Conservation (phyloP, 1,140 invertebrate species). For the Penaeus chinensis region DNA sequence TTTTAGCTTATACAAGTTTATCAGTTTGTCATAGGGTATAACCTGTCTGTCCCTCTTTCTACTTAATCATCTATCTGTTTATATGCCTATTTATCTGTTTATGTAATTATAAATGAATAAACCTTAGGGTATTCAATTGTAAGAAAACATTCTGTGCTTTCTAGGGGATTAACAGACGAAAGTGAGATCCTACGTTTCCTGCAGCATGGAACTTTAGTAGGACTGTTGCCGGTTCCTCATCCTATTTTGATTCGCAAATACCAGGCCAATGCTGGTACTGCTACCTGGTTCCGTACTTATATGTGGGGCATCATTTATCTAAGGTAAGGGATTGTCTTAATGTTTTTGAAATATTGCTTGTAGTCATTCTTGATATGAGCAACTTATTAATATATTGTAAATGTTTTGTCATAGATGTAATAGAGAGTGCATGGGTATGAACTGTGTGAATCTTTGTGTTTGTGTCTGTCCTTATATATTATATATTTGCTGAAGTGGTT, state of each 20-base stretch:
- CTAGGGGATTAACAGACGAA: constrained; percentile 97
- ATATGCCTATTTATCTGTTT: neutral
- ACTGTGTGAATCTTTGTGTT: too few species aligned
- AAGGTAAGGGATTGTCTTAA: constrained; percentile 73
- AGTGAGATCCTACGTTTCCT: constrained; percentile 99
- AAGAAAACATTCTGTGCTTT: constrained; percentile 64
- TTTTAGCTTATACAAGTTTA: neutral
- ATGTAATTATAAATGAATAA: neutral
- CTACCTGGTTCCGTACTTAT: constrained; percentile 98
- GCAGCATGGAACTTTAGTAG: constrained; percentile 98
- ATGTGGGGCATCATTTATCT: constrained; percentile 99
- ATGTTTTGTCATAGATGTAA: too few species aligned
- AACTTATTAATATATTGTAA: neutral
- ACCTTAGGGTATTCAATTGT: neutral
- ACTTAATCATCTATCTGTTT: neutral
- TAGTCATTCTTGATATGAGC: too few species aligned
- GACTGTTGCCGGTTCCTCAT: constrained; percentile 97
- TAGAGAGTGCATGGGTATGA: too few species aligned
- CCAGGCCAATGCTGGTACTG: constrained; percentile 97
- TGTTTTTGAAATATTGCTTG: neutral
- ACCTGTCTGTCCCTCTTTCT: neutral
- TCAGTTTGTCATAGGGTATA: neutral
- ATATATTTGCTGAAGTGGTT: too few species aligned
- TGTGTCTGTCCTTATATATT: too few species aligned
- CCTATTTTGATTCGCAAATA: constrained; percentile 99